Conservation (phyloP, 1,140 invertebrate species). For the Rhynchophorus ferrugineus region DNA sequence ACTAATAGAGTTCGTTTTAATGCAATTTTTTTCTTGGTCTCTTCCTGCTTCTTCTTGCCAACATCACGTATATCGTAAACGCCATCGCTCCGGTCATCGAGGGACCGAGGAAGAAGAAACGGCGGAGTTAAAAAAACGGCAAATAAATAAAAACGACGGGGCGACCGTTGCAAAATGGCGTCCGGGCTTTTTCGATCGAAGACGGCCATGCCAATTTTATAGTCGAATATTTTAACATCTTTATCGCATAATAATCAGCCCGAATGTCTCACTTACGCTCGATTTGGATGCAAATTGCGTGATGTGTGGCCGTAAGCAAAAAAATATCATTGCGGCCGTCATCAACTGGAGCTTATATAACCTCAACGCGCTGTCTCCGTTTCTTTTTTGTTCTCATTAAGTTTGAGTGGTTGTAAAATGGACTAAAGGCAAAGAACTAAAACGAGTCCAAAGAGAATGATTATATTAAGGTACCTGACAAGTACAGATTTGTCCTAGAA, state of each 20-base stretch:
- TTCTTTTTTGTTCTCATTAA: too few species aligned
- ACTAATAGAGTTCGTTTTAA: too few species aligned
- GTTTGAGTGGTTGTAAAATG: too few species aligned
- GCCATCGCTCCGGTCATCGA: too few species aligned
- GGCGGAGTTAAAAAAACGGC: background rate
- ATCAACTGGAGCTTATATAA: background rate
- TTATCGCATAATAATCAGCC: constrained; percentile 12
- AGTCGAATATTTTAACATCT: constrained; percentile 18
- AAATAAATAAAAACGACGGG: background rate
- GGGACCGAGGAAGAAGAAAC: background rate
- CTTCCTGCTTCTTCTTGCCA: too few species aligned
- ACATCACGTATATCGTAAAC: too few species aligned
- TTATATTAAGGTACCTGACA: too few species aligned
- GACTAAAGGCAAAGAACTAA: too few species aligned
- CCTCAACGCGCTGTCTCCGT: too few species aligned
- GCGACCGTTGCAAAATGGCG: background rate
- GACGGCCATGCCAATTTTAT: constrained; percentile 11
- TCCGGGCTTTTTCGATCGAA: constrained; percentile 7
- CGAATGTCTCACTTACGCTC: constrained; percentile 16
- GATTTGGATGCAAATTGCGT: constrained; percentile 14
- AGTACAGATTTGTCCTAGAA: too few species aligned
- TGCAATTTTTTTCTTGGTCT: too few species aligned
- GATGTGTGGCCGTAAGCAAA: constrained; percentile 7
- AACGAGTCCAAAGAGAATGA: too few species aligned
- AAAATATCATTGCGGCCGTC: background rate